These are phyloP conservation scores for Aselliscus stoliczkanus DNA, from an alignment of 2,797 vertebrate genomes.

Conservation along the genomic window DNA sequence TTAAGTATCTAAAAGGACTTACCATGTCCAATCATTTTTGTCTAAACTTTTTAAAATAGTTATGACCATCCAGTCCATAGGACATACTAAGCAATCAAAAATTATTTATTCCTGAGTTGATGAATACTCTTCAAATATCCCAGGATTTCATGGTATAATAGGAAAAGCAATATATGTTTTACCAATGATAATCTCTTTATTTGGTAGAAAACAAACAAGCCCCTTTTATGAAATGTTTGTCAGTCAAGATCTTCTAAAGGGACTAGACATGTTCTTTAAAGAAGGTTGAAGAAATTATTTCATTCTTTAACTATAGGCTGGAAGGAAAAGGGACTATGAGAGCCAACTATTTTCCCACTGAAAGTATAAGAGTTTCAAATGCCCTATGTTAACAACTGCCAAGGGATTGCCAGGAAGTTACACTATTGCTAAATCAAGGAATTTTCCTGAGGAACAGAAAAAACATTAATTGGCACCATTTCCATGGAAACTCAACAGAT, in stretches of 20 bases:
- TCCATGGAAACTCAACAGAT: slow-evolving; percentile 46
- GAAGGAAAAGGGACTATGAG: neutral
- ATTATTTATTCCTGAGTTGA: neutral
- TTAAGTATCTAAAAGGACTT: neutral
- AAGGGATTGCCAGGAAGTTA: slow-evolving; percentile 48
- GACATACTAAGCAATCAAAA: neutral
- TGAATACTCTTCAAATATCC: neutral
- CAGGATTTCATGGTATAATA: neutral
- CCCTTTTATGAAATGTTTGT: neutral
- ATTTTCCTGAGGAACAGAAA: slow-evolving; percentile 59
- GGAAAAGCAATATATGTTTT: neutral
- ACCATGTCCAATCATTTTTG: neutral
- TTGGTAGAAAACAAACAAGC: neutral
- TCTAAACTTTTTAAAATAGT: neutral
- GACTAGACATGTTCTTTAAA: neutral
- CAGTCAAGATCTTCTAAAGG: slow-evolving; percentile 1
- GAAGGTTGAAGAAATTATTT: neutral
- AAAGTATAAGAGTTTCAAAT: slow-evolving; percentile 15
- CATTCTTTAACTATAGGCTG: neutral
- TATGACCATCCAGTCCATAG: neutral
- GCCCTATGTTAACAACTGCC: neutral
- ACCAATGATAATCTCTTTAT: neutral
- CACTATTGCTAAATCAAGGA: slow-evolving; percentile 55
- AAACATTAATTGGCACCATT: slow-evolving; percentile 44
- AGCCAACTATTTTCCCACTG: slow-evolving; percentile 20